Percentiles rank a stretch among this genome's conserved stretches.
phyloP scores from a whole-genome alignment of 30 jellyfish, hydroid and myxozoan species.

The Phacellophora camtschatica region DNA sequence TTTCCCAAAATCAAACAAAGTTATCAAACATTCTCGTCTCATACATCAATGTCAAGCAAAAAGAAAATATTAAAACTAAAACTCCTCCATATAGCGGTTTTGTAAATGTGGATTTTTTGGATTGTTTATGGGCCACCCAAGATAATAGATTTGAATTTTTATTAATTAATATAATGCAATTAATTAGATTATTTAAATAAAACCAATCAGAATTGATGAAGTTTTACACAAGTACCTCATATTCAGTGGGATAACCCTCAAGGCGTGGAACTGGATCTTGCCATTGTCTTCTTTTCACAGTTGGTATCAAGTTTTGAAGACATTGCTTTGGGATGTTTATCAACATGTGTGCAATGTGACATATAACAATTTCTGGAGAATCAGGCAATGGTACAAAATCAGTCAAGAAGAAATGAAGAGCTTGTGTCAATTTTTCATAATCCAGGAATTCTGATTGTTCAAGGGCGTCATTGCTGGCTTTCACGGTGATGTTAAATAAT shows the following conservation, averaged over 20 bases:
- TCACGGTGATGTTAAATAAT: constrained; percentile 67
- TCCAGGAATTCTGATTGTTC: constrained; percentile 1
- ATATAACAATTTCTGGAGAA: constrained; percentile 18
- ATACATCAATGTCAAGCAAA: no score
- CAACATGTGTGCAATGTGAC: constrained; percentile 61
- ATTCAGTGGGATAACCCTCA: constrained; percentile 35
- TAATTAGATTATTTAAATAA: not conserved
- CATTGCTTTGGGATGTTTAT: constrained; percentile 72
- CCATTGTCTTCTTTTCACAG: constrained; percentile 52
- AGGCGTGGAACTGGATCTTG: constrained; percentile 34
- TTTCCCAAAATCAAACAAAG: no score
- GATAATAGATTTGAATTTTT: no score
- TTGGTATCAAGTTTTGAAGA: constrained; percentile 18
- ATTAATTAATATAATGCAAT: no score
- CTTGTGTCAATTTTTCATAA: not conserved
- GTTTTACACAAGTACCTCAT: constrained; percentile 1
- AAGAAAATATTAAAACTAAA: no score
- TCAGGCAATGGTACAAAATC: not conserved
- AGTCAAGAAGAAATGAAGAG: constrained; percentile 6
- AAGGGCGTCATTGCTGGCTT: not conserved
- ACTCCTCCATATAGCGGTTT: no score
- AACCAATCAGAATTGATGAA: not conserved
- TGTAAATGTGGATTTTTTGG: no score
- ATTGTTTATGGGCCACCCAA: no score
- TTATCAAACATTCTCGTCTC: no score